phyloP scores from a whole-genome alignment of 2,113 vertebrate genomes.

The Amblyopsis rosae region DNA sequence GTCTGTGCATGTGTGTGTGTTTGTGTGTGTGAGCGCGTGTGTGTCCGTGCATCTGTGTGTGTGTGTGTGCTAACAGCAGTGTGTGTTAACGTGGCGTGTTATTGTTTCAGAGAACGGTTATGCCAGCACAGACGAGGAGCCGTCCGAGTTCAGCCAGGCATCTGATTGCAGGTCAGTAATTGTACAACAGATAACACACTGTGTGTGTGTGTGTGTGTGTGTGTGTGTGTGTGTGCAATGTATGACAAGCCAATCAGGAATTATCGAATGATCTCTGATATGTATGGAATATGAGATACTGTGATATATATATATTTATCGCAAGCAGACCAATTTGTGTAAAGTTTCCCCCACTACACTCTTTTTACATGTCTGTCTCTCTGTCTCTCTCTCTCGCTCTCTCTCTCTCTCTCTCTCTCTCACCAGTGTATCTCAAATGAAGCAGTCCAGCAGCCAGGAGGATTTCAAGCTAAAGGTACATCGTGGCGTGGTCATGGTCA shows the following conservation, averaged over 20 bases:
- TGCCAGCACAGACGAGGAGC: slow-evolving; percentile 91
- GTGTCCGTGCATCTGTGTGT: not conserved
- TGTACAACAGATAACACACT: not conserved
- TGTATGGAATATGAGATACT: too few relatives aligned
- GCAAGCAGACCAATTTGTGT: too few relatives aligned
- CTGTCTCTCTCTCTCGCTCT: not conserved
- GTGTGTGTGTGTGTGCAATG: too few relatives aligned
- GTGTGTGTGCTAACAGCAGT: not conserved
- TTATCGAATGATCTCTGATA: too few relatives aligned
- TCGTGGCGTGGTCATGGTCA: not conserved
- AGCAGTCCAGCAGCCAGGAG: slow-evolving; percentile 93
- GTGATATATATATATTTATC: too few relatives aligned
- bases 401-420: not conserved
- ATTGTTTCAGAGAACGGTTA: slow-evolving; percentile 87
- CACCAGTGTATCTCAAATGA: slow-evolving; percentile 86
- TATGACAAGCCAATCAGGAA: too few relatives aligned
- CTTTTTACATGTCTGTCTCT: not conserved
- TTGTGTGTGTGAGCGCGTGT: too few relatives aligned
- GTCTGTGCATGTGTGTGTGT: not conserved
- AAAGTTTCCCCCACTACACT: too few relatives aligned
- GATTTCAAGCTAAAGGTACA: slow-evolving; percentile 93
- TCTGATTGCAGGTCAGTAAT: slow-evolving; percentile 88
- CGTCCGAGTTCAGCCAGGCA: slow-evolving; percentile 89
- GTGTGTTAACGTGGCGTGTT: not conserved
- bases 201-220: not conserved